These are phyloP conservation scores for Cladopsammia gracilis DNA, from an alignment of 64 coral and sea anemone species.

Conservation along the genomic window DNA sequence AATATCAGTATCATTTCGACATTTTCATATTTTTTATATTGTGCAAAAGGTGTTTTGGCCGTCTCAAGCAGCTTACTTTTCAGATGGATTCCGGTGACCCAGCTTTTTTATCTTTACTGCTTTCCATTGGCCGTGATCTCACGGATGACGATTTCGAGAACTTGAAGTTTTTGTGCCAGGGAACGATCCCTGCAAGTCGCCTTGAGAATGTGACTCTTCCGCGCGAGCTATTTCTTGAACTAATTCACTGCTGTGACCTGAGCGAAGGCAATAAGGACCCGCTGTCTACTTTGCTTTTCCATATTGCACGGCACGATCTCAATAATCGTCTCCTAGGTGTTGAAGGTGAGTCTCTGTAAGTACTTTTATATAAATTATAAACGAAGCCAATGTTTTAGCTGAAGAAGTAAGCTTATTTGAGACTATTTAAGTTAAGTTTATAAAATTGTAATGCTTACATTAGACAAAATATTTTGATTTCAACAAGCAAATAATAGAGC, in stretches of 20 bases:
- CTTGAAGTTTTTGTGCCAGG: conserved; percentile 87
- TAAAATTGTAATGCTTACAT: too few species aligned
- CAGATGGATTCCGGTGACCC: conserved; percentile 77
- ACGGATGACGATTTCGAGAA: conserved; percentile 89
- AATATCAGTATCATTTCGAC: neutral
- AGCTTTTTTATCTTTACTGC: conserved; percentile 74
- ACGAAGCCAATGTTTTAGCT: too few species aligned
- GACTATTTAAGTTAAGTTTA: too few species aligned
- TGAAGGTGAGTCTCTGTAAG: conserved; percentile 55
- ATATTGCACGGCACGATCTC: conserved; percentile 84
- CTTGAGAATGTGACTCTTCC: conserved; percentile 68
- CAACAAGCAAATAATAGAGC: too few species aligned
- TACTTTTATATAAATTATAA: too few species aligned
- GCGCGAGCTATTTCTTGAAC: conserved; percentile 80
- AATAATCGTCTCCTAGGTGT: conserved; percentile 87
- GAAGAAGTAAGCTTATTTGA: too few species aligned
- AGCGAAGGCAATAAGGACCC: conserved; percentile 67
- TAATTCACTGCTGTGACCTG: conserved; percentile 71
- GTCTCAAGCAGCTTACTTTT: neutral
- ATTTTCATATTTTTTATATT: neutral
- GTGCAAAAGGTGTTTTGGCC: neutral
- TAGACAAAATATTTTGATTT: too few species aligned
- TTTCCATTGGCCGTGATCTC: conserved; percentile 73
- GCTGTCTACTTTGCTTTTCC: conserved; percentile 76
- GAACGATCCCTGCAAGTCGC: conserved; percentile 76